Evolutionary conservation across 2,797 vertebrate genomes (phyloP).

Genomic region (Myripristis jacobus): DNA sequence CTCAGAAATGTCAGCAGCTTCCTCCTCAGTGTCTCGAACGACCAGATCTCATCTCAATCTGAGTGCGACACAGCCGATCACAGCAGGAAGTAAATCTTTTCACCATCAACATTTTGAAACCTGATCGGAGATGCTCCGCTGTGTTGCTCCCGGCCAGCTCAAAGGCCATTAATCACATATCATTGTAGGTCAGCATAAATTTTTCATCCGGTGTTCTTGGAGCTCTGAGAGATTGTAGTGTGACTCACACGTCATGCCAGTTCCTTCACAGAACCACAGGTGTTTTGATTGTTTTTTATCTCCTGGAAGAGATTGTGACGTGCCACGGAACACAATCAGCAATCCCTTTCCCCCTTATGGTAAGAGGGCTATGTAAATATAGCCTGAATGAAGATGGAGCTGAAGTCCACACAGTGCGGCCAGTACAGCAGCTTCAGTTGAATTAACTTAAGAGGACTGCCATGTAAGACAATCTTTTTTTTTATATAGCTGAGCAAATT

Average conservation of each 20-base stretch:
- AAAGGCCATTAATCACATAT: constrained; percentile 7
- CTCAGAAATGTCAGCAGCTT: constrained; percentile 3
- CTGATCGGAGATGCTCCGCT: background rate
- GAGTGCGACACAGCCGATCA: background rate
- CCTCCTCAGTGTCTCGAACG: background rate
- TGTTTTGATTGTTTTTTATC: constrained; percentile 24
- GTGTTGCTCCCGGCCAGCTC: background rate
- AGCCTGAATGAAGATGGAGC: constrained; percentile 28
- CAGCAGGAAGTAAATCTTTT: constrained; percentile 3
- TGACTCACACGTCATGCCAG: constrained; percentile 14
- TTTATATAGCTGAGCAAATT: constrained; percentile 50
- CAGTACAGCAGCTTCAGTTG: constrained; percentile 34
- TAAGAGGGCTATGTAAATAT: constrained; percentile 51
- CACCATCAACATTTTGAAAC: constrained; percentile 2
- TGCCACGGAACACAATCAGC: constrained; percentile 42
- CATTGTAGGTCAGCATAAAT: background rate
- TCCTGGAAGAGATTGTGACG: constrained; percentile 14
- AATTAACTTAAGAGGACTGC: constrained; percentile 49
- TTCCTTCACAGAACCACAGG: constrained; percentile 29
- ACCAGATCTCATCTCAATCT: background rate
- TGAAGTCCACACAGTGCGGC: constrained; percentile 27
- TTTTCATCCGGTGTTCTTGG: constrained; percentile 4
- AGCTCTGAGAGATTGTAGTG: background rate
- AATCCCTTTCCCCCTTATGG: constrained; percentile 15
- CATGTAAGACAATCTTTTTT: constrained; percentile 45